Percentiles rank a stretch among this genome's conserved stretches.
These are phyloP conservation scores for Micromussa lordhowensis DNA, from an alignment of 92 coral and sea anemone species.

Conservation along the genomic window DNA sequence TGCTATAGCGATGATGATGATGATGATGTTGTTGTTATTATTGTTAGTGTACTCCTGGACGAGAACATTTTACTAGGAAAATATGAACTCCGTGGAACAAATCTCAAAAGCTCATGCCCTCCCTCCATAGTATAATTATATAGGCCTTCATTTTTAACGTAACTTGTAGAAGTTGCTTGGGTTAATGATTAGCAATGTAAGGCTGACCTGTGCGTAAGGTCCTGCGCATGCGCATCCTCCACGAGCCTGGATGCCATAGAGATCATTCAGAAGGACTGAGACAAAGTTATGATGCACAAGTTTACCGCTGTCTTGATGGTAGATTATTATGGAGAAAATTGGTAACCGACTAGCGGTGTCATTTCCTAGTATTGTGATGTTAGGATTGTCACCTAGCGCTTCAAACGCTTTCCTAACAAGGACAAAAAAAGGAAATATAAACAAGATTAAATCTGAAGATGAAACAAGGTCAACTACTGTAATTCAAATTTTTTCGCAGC, in stretches of 20 bases:
- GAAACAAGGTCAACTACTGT: background rate
- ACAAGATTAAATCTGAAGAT: background rate
- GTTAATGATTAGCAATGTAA: background rate
- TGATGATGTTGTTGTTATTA: no score
- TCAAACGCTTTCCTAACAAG: conserved; percentile 70
- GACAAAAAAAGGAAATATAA: background rate
- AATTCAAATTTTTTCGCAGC: background rate
- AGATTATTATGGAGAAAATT: conserved; percentile 75
- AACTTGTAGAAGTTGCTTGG: no score
- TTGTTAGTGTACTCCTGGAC: no score
- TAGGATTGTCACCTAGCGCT: conserved; percentile 62
- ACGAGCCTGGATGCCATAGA: conserved; percentile 85
- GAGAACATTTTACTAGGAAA: no score
- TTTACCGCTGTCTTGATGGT: conserved; percentile 85
- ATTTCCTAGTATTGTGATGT: conserved; percentile 72
- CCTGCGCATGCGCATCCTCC: conserved; percentile 95
- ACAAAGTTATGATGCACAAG: conserved; percentile 87
- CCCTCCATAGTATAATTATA: no score
- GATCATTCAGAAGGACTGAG: conserved; percentile 80
- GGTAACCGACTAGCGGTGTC: conserved; percentile 73
- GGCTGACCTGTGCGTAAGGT: conserved; percentile 79
- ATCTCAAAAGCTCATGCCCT: no score
- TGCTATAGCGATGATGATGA: no score
- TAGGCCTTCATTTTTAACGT: no score
- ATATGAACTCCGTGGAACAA: no score